These are phyloP conservation scores for Echinometra lucunter DNA, from an alignment of 53 echinoderm and acorn worm species.

Conservation along the genomic window DNA sequence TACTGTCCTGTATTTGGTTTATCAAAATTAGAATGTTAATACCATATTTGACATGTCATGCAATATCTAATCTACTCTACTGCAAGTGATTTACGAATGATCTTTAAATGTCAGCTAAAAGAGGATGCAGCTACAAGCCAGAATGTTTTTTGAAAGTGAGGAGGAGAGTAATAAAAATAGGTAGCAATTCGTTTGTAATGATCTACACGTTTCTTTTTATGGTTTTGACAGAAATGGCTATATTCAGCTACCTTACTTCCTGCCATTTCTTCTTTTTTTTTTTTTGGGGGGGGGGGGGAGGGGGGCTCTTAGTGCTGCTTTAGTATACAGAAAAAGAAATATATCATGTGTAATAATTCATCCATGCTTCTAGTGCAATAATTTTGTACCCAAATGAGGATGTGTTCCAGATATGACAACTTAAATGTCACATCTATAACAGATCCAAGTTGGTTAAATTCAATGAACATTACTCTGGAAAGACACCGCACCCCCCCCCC, in stretches of 20 bases:
- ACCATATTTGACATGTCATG: not conserved
- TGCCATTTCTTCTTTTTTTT: not conserved
- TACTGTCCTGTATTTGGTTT: not conserved
- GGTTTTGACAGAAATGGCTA: not conserved
- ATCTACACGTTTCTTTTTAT: not conserved
- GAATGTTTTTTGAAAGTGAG: constrained; percentile 17
- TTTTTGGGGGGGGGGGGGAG: not conserved
- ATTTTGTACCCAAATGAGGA: not conserved
- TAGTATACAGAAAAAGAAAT: not conserved
- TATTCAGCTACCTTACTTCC: not conserved
- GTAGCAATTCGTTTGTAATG: not conserved
- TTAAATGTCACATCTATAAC: not conserved
- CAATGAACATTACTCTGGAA: not conserved
- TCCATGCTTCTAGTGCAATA: not conserved
- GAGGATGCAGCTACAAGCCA: not conserved
- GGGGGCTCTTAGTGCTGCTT: not conserved
- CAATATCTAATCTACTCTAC: not conserved
- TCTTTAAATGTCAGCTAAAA: constrained; percentile 7
- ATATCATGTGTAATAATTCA: not conserved
- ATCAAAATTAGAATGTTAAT: not conserved
- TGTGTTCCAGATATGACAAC: constrained; percentile 28
- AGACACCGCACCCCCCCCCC: too few relatives aligned
- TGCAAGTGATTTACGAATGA: constrained; percentile 1
- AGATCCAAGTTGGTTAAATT: not conserved
- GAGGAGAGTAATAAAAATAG: not conserved